phyloP scores from a whole-genome alignment of 2,113 vertebrate genomes.

The Hippoglossus stenolepis region DNA sequence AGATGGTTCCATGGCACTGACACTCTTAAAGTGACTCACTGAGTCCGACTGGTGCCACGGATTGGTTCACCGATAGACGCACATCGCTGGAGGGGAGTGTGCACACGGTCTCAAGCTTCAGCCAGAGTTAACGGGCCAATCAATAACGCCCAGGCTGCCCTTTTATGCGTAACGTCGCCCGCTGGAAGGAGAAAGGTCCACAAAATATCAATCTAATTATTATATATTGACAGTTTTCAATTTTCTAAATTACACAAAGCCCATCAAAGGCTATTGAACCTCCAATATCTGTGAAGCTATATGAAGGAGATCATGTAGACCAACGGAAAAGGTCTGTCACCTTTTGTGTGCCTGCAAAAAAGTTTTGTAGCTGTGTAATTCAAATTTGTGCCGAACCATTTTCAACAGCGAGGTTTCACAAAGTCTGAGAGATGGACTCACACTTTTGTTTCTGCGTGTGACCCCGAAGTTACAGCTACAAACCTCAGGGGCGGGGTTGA shows the following conservation, averaged over 20 bases:
- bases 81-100: slow-evolving; percentile 42
- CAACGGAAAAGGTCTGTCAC: not conserved
- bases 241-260: not conserved
- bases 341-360: too few species aligned
- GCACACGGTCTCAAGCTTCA: slow-evolving; percentile 30
- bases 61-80: slow-evolving; percentile 47
- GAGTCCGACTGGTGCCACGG: slow-evolving; percentile 57
- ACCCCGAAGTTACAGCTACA: too few species aligned
- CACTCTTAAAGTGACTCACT: slow-evolving; percentile 39
- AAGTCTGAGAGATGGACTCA: too few species aligned
- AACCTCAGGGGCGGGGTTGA: too few species aligned
- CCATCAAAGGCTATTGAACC: not conserved
- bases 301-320: not conserved
- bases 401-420: too few species aligned
- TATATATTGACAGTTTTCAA: slow-evolving; percentile 15
- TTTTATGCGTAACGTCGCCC: not conserved
- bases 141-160: slow-evolving; percentile 28
- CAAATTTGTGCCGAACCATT: too few species aligned
- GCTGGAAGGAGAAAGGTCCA: not conserved
- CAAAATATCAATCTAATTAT: slow-evolving; percentile 33
- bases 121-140: slow-evolving; percentile 35
- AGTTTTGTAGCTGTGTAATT: too few species aligned
- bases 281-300: not conserved
- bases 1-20: slow-evolving; percentile 50
- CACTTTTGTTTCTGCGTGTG: too few species aligned